Evolutionary conservation across 1,140 invertebrate species (phyloP).

Genomic region (Stegodyphus mimosarum): DNA sequence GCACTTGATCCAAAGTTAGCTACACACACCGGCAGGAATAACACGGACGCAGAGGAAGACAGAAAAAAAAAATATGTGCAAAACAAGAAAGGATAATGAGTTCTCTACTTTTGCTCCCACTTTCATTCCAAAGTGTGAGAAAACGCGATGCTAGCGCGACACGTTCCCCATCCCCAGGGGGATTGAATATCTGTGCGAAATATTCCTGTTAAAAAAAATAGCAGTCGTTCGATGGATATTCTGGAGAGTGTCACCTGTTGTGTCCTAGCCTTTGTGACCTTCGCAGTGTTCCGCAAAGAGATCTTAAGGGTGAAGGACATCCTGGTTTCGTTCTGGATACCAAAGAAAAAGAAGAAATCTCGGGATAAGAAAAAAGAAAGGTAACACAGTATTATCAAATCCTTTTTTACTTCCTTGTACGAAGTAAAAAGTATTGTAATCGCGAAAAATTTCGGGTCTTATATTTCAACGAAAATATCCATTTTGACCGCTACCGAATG

Average conservation of each 20-base stretch:
- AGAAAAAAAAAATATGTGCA: background rate
- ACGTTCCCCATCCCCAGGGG: background rate
- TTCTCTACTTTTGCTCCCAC: constrained; percentile 27
- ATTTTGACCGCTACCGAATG: no score
- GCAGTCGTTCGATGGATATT: background rate
- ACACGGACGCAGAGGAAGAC: background rate
- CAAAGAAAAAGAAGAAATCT: constrained; percentile 11
- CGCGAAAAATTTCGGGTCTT: no score
- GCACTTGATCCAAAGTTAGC: constrained; percentile 49
- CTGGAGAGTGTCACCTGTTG: constrained; percentile 30
- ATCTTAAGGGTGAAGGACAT: constrained; percentile 34
- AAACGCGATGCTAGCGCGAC: background rate
- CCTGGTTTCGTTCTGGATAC: constrained; percentile 14
- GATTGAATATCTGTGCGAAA: background rate
- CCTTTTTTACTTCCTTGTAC: no score
- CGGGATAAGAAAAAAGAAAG: constrained; percentile 1
- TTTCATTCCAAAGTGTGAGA: constrained; percentile 18
- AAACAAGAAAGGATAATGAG: constrained; percentile 29
- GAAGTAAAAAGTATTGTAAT: no score
- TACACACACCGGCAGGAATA: constrained; percentile 27
- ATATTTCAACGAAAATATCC: no score
- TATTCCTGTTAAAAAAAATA: background rate
- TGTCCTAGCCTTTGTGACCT: constrained; percentile 34
- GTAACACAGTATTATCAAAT: background rate
- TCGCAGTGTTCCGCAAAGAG: constrained; percentile 45